Evolutionary conservation across 2,888 invertebrate species (phyloP), one percentile per base, ranked within the genome.

Genomic region (Morpho helenor): DNA sequence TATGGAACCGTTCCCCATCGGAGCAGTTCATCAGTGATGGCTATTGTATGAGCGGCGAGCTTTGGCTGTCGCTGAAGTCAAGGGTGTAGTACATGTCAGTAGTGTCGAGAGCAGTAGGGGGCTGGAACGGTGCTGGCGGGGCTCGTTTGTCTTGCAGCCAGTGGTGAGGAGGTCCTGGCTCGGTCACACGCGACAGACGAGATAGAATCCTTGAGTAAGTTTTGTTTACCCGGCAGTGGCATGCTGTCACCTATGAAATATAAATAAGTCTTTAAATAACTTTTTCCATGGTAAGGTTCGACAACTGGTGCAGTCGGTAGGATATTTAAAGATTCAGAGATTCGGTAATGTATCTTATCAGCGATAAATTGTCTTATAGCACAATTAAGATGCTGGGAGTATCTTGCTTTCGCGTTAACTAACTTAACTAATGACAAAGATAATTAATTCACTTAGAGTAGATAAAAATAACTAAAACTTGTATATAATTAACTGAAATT

Each of bases 211-310:
- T 92, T 51, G 94, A 93, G 82, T 95, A 95, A 0, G 95, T 95
- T 83, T 95, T 94, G 86, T 95, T 94, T 67, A 95, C 94, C 67
- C 95, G 93, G 81, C 95, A 96, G 80, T 96, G 95, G 79, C 95
- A 96, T 46, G 93, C 94, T 52, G 94, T 93, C 68, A 95, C 94
- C 95, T 54, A 48, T 49, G 7, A n/a, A 42, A 54, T n/a, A 22
- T 7, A 22, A 23, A 31, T 5, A 31, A 31, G 31, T 31, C 5
- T 31, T 31, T 31, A 31, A 1, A 31, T 31, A 31, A 31, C 31
- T 3, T 31, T 31, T 31, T 31, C 31, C 31, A 5, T 5, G 31
- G 31, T 5, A 31, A 31, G 31, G 5, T 31, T 31, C 31, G 4
- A 31, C 5, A 31, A 31, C 31, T 31, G 31, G 31, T 31, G 31